A percentile compares a stretch with the other conserved stretches of the same genome.
Evolutionary conservation across 2,113 vertebrate genomes (phyloP).

Genomic region (Ammodytes marinus): DNA sequence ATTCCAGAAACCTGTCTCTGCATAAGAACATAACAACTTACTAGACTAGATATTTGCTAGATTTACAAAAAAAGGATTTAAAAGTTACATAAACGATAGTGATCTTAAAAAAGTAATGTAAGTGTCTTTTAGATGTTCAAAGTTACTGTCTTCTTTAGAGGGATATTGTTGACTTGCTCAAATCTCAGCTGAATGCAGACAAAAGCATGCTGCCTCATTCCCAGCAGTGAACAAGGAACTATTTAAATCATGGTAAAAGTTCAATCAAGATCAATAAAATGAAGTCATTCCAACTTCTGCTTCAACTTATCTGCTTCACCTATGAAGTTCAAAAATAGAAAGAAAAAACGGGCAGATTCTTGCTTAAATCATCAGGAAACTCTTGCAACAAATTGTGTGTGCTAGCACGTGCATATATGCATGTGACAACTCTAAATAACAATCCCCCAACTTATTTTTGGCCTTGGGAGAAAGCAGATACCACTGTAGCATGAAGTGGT

Average conservation of each 20-base stretch:
- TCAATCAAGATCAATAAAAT: not conserved
- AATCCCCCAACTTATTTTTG: constrained; percentile 80
- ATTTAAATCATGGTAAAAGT: not conserved
- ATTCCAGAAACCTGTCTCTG: not conserved
- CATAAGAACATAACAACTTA: not conserved
- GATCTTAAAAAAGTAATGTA: not conserved
- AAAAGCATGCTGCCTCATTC: not conserved
- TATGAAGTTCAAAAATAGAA: constrained; percentile 40
- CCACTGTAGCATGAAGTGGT: constrained; percentile 66
- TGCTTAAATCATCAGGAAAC: constrained; percentile 44
- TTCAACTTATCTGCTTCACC: constrained; percentile 37
- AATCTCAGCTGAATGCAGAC: not conserved
- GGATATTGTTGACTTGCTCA: not conserved
- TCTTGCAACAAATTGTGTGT: constrained; percentile 1
- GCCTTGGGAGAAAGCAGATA: constrained; percentile 77
- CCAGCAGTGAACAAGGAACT: not conserved
- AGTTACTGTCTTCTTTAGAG: not conserved
- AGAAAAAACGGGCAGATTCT: constrained; percentile 33
- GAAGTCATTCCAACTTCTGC: constrained; percentile 14
- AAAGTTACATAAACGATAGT: not conserved
- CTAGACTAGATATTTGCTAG: constrained; percentile 1
- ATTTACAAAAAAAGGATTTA: not conserved
- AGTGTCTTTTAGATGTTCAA: not conserved
- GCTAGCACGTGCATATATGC: constrained; percentile 25
- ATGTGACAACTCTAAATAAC: constrained; percentile 67